Evolutionary conservation across 2,888 invertebrate genomes (phyloP).

Genomic region (Phrixothrix hirtus): DNA sequence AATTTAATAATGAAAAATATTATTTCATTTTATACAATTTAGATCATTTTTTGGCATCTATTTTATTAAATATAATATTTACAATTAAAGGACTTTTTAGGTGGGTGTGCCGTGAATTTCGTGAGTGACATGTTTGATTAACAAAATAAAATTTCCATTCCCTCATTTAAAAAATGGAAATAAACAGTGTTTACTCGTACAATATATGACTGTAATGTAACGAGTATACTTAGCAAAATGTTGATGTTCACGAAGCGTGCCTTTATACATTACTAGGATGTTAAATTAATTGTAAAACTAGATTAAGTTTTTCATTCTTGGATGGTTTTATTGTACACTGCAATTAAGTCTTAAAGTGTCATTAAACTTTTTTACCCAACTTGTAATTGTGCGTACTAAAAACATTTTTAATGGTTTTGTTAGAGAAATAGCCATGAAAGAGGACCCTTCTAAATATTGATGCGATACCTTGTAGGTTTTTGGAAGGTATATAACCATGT

Average conservation of each 20-base stretch:
- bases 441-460: slow-evolving; percentile 23
- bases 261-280: background rate
- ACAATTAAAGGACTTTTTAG: too few species aligned
- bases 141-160: too few species aligned
- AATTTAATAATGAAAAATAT: too few species aligned
- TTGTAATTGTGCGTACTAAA: slow-evolving; percentile 6
- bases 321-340: slow-evolving; percentile 20
- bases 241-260: background rate
- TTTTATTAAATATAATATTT: too few species aligned
- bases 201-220: too few species aligned
- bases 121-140: too few species aligned
- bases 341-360: slow-evolving; percentile 6
- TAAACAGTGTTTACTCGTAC: too few species aligned
- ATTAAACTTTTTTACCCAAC: slow-evolving; percentile 5
- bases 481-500: slow-evolving; percentile 25
- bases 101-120: too few species aligned
- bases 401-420: slow-evolving; percentile 6
- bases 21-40: too few species aligned
- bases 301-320: slow-evolving; percentile 17
- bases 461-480: slow-evolving; percentile 19
- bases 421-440: slow-evolving; percentile 12
- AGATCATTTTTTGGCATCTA: too few species aligned
- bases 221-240: too few species aligned
- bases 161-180: too few species aligned
- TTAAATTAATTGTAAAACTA: slow-evolving; percentile 2